A percentile compares a stretch with the other conserved stretches of the same genome.
phyloP scores from a whole-genome alignment of 2,888 invertebrate genomes.

The Tenthredo scrophulariae region DNA sequence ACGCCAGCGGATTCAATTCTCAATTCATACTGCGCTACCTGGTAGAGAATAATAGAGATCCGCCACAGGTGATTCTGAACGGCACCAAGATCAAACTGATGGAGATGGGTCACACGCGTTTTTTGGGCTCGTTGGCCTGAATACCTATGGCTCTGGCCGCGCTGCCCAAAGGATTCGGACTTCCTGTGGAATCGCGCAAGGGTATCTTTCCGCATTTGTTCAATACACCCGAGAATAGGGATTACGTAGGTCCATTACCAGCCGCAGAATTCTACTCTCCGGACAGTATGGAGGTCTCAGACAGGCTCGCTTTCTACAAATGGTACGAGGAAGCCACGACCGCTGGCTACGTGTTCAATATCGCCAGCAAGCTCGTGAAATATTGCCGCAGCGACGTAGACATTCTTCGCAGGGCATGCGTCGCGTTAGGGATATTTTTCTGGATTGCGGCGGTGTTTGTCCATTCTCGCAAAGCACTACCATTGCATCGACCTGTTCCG shows the following conservation, averaged over 20 bases:
- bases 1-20: not conserved
- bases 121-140: conserved; percentile 65
- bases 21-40: conserved; percentile 7
- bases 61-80: not conserved
- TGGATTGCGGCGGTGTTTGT: conserved; percentile 61
- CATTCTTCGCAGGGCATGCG: conserved; percentile 65
- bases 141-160: conserved; percentile 63
- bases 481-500: conserved; percentile 53
- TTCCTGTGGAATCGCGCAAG: conserved; percentile 59
- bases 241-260: conserved; percentile 63
- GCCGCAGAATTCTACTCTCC: conserved; percentile 59
- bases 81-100: conserved; percentile 55
- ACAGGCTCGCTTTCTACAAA: conserved; percentile 58
- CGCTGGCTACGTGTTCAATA: conserved; percentile 61
- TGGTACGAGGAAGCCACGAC: conserved; percentile 60
- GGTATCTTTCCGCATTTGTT: conserved; percentile 65
- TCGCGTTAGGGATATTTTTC: conserved; percentile 62
- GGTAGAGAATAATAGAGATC: not conserved
- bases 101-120: conserved; percentile 56
- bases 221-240: conserved; percentile 61
- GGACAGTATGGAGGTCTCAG: conserved; percentile 57
- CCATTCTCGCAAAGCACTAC: conserved; percentile 66
- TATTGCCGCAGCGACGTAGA: conserved; percentile 61
- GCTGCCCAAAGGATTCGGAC: conserved; percentile 65
- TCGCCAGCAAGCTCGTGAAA: conserved; percentile 64